Evolutionary conservation across 2,113 vertebrate genomes (phyloP).

Genomic region (Aythya baeri): DNA sequence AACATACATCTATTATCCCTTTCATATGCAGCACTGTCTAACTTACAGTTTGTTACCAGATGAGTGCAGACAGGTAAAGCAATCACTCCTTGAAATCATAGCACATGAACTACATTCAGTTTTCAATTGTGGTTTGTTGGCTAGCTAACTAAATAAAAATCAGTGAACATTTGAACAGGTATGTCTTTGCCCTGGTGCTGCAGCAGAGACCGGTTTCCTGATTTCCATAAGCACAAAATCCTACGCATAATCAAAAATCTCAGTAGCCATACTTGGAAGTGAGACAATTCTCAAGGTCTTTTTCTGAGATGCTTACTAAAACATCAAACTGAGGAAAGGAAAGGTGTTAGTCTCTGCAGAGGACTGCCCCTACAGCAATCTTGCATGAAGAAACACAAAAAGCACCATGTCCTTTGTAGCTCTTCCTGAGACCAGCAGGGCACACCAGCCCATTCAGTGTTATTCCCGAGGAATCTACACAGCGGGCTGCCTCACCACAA

Average conservation of each 20-base stretch:
- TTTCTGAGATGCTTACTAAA: not conserved
- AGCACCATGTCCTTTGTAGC: not conserved
- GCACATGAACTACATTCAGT: not conserved
- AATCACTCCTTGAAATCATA: not conserved
- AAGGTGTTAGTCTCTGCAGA: not conserved
- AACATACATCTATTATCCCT: not conserved
- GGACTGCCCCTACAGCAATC: not conserved
- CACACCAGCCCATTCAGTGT: fast-evolving
- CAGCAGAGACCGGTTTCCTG: not conserved
- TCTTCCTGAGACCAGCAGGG: not conserved
- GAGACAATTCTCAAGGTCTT: not conserved
- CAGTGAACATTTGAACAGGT: not conserved
- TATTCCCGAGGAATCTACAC: not conserved
- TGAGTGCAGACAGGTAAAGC: not conserved
- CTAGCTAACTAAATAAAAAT: not conserved
- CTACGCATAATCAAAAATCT: not conserved
- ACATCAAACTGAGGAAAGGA: not conserved
- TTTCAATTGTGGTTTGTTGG: not conserved
- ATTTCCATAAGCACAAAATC: not conserved
- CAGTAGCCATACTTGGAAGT: not conserved
- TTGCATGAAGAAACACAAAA: not conserved
- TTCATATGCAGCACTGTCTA: not conserved
- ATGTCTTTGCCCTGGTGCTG: not conserved
- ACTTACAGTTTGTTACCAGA: not conserved
- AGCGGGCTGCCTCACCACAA: not conserved